Evolutionary conservation across 1,140 invertebrate species (phyloP).

Genomic region (Microplitis mediator): DNA sequence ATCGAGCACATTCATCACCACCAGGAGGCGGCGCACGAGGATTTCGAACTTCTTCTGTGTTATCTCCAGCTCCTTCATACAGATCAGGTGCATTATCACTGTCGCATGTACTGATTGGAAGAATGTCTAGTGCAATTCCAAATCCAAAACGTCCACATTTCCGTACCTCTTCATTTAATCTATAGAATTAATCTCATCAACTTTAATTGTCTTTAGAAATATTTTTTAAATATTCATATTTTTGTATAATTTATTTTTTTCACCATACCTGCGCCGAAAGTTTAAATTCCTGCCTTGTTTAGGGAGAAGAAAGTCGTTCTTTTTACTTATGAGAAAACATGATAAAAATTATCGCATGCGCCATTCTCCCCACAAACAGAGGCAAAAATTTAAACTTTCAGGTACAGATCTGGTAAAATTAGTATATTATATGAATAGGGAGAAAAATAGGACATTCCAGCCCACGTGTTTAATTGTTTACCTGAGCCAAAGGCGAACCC

Average conservation of each 20-base stretch:
- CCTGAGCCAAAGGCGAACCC: no score
- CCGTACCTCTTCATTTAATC: constrained; percentile 69
- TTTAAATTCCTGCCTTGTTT: no score
- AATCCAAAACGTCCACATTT: constrained; percentile 70
- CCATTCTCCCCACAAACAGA: no score
- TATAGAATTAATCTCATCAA: constrained; percentile 35
- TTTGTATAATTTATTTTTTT: neutral
- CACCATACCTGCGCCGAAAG: no score
- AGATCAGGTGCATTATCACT: constrained; percentile 74
- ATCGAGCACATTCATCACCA: constrained; percentile 50
- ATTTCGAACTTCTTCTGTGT: constrained; percentile 37
- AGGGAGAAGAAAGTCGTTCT: no score
- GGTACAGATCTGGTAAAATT: no score
- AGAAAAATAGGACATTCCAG: no score
- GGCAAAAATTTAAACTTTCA: no score
- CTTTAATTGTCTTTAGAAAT: neutral
- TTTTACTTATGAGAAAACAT: no score
- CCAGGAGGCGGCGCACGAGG: constrained; percentile 46
- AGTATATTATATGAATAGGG: no score
- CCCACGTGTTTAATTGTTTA: no score
- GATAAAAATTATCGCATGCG: no score
- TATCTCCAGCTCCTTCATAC: constrained; percentile 63
- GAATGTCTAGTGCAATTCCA: constrained; percentile 72
- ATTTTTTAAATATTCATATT: neutral
- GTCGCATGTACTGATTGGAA: constrained; percentile 74